phyloP scores from a whole-genome alignment of 2,797 vertebrate species.

The Muraenolepis orangiensis region DNA sequence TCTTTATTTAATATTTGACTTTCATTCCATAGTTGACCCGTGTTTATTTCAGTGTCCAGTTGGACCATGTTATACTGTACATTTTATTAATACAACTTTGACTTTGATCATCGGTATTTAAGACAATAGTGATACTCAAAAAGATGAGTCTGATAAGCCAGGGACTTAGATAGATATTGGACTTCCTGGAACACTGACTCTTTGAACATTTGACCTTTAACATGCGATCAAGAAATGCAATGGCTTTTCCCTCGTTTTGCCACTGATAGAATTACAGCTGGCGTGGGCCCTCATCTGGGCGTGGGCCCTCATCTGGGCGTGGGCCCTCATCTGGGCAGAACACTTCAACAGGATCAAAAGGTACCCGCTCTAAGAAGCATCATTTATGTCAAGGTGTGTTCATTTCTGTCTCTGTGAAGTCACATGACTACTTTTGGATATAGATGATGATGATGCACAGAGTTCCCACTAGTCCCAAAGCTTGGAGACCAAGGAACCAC shows the following conservation, averaged over 20 bases:
- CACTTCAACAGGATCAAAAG: neutral
- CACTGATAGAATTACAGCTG: neutral
- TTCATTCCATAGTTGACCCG: neutral
- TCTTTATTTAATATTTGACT: neutral
- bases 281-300: neutral
- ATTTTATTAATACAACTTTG: neutral
- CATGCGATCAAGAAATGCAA: neutral
- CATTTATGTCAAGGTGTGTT: neutral
- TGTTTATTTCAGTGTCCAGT: neutral
- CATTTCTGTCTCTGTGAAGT: neutral
- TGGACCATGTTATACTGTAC: neutral
- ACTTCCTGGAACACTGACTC: neutral
- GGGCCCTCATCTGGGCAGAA: neutral
- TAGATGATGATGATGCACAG: conserved; percentile 97
- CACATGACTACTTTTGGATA: conserved; percentile 80
- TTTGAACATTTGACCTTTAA: neutral
- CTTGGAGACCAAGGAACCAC: conserved; percentile 94
- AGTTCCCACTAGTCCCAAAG: conserved; percentile 90
- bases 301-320: neutral
- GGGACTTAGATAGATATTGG: neutral
- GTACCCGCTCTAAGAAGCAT: neutral
- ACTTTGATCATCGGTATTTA: neutral
- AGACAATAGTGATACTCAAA: neutral
- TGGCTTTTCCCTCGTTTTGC: neutral
- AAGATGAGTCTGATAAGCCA: neutral